Conservation (phyloP, 1,140 invertebrate species). For the Hylaeus volcanicus region DNA sequence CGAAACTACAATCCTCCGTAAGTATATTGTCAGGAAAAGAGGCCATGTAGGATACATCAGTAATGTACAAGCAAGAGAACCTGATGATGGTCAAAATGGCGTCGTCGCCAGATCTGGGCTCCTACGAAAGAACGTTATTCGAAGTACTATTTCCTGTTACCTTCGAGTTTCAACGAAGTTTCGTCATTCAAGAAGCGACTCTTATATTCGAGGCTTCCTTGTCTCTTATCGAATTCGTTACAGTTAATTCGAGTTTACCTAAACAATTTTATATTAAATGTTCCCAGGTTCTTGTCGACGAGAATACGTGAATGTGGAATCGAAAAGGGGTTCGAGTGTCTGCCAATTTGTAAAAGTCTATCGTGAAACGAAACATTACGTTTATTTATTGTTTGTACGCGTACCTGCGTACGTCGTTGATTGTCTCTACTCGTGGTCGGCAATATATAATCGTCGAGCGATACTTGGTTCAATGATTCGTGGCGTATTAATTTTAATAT, state of each 20-base stretch:
- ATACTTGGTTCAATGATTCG: background rate
- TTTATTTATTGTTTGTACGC: conserved; percentile 44
- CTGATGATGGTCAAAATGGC: no score
- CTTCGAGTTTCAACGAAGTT: background rate
- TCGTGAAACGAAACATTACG: conserved; percentile 31
- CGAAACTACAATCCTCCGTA: background rate
- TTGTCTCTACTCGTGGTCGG: conserved; percentile 58
- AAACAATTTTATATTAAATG: conserved; percentile 12
- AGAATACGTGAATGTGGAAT: background rate
- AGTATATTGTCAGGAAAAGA: conserved; percentile 1
- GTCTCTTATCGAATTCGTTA: background rate
- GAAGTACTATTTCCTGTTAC: no score
- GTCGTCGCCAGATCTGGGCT: background rate
- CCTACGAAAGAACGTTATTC: background rate
- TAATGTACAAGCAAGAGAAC: background rate
- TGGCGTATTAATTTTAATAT: background rate
- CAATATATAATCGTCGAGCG: conserved; percentile 35
- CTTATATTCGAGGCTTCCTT: background rate
- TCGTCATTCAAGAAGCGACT: background rate
- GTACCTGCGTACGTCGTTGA: conserved; percentile 46
- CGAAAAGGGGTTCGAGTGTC: background rate
- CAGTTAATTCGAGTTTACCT: background rate
- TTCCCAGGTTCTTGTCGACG: conserved; percentile 8
- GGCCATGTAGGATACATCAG: background rate
- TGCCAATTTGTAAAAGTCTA: conserved; percentile 12